Evolutionary conservation across 1,140 invertebrate species (phyloP).

Genomic region (Drosophila sp.): DNA sequence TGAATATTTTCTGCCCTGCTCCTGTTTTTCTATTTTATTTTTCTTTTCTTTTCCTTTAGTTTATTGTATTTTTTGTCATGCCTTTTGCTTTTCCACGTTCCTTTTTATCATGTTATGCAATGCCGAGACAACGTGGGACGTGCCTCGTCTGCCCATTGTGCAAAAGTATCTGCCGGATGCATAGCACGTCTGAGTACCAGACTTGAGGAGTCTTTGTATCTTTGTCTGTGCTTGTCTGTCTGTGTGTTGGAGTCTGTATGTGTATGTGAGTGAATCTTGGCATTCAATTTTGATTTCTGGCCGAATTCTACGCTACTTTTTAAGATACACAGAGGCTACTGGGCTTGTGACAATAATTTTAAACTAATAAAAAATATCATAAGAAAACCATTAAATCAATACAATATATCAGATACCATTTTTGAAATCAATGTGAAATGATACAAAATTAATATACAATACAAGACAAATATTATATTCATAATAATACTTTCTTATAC

Average conservation of each 20-base stretch:
- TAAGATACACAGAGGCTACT: too few species aligned
- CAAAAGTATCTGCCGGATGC: constrained; percentile 54
- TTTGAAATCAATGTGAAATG: too few species aligned
- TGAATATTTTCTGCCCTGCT: constrained; percentile 20
- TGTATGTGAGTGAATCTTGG: constrained; percentile 37
- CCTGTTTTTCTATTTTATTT: constrained; percentile 2
- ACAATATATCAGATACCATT: too few species aligned
- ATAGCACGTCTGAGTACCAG: constrained; percentile 25
- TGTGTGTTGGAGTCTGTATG: constrained; percentile 21
- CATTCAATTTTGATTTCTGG: constrained; percentile 57
- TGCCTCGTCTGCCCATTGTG: constrained; percentile 39
- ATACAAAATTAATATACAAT: too few species aligned
- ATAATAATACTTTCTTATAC: too few species aligned
- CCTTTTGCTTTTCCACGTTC: constrained; percentile 27
- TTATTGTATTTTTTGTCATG: neutral
- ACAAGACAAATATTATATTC: too few species aligned
- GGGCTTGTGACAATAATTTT: too few species aligned
- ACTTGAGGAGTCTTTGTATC: constrained; percentile 10
- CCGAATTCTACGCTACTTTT: constrained; percentile 52
- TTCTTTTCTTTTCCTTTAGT: constrained; percentile 12
- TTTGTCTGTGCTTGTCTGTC: constrained; percentile 35
- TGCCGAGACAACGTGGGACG: constrained; percentile 43
- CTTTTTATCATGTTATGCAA: constrained; percentile 49
- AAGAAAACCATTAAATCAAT: too few species aligned
- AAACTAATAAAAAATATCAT: too few species aligned